Conservation (phyloP, 1,140 invertebrate species). For the Megathymus violae region DNA sequence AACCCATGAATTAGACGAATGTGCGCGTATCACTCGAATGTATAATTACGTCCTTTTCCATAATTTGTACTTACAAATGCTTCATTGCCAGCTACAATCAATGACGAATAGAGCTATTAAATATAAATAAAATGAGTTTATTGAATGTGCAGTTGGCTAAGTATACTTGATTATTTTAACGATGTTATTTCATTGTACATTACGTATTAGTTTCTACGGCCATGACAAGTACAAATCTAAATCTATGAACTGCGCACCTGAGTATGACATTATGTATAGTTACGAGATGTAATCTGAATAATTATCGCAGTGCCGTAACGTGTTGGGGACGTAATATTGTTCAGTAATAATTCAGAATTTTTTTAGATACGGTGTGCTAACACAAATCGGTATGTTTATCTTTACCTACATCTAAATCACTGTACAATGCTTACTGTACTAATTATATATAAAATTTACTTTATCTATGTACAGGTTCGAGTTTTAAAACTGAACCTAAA, state of each 20-base stretch:
- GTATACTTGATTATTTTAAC: slow-evolving; percentile 15
- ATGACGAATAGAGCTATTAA: slow-evolving; percentile 8
- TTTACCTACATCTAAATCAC: too few relatives aligned
- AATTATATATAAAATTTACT: too few relatives aligned
- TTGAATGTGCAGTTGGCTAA: slow-evolving; percentile 14
- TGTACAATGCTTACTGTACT: too few relatives aligned
- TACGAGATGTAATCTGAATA: slow-evolving; percentile 55
- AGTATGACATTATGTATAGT: slow-evolving; percentile 55
- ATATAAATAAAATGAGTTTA: slow-evolving; percentile 16
- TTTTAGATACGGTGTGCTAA: not conserved
- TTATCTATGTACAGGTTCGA: too few relatives aligned
- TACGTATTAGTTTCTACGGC: slow-evolving; percentile 31
- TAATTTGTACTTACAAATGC: not conserved
- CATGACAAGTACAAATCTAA: slow-evolving; percentile 28
- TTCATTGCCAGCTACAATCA: not conserved
- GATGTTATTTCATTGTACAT: slow-evolving; percentile 5
- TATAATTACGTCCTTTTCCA: not conserved
- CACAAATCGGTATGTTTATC: too few relatives aligned
- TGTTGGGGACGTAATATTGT: slow-evolving; percentile 5
- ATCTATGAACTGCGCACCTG: slow-evolving; percentile 32
- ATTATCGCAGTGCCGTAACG: slow-evolving; percentile 36
- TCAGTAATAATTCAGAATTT: too few relatives aligned
- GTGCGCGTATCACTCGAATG: slow-evolving; percentile 11
- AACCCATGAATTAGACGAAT: slow-evolving; percentile 42
- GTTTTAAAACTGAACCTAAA: too few relatives aligned